Evolutionary conservation across 2,113 vertebrate genomes (phyloP).

Genomic region (Pteropus alecto): DNA sequence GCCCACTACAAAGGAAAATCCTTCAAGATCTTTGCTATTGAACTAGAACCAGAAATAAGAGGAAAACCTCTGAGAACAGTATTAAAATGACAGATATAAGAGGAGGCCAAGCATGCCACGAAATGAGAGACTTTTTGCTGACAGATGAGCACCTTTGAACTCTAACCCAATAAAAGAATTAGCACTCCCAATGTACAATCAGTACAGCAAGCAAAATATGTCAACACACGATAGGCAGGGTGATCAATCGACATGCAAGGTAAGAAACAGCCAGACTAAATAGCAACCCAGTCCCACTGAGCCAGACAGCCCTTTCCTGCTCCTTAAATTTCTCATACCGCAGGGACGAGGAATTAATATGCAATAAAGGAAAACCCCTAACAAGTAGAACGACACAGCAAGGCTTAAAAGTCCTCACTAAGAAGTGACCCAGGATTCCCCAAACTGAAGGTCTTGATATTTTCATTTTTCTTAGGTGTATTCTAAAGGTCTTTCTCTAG

Average conservation of each 20-base stretch:
- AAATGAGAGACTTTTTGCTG: slow-evolving; percentile 77
- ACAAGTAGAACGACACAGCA: slow-evolving; percentile 39
- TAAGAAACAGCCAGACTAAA: slow-evolving; percentile 45
- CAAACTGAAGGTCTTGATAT: neutral
- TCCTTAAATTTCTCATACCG: slow-evolving; percentile 42
- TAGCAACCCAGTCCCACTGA: slow-evolving; percentile 43
- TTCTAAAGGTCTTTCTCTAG: neutral
- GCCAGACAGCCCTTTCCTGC: slow-evolving; percentile 62
- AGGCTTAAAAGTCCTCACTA: neutral
- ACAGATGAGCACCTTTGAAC: slow-evolving; percentile 81
- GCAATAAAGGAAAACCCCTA: slow-evolving; percentile 45
- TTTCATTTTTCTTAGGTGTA: neutral
- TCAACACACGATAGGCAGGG: slow-evolving; percentile 17
- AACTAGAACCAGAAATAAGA: slow-evolving; percentile 79
- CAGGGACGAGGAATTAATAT: slow-evolving; percentile 55
- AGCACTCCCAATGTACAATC: slow-evolving; percentile 66
- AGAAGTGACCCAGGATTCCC: neutral
- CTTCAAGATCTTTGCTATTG: slow-evolving; percentile 80
- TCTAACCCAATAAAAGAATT: slow-evolving; percentile 74
- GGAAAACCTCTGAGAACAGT: slow-evolving; percentile 78
- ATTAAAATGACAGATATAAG: slow-evolving; percentile 67
- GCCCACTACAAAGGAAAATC: slow-evolving; percentile 80
- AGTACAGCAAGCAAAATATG: slow-evolving; percentile 65
- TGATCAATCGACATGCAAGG: slow-evolving; percentile 63
- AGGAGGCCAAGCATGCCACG: neutral